Percentiles rank a stretch among this genome's conserved stretches.
phyloP scores from a whole-genome alignment of 2,797 vertebrate genomes.

The Danio tinwini region DNA sequence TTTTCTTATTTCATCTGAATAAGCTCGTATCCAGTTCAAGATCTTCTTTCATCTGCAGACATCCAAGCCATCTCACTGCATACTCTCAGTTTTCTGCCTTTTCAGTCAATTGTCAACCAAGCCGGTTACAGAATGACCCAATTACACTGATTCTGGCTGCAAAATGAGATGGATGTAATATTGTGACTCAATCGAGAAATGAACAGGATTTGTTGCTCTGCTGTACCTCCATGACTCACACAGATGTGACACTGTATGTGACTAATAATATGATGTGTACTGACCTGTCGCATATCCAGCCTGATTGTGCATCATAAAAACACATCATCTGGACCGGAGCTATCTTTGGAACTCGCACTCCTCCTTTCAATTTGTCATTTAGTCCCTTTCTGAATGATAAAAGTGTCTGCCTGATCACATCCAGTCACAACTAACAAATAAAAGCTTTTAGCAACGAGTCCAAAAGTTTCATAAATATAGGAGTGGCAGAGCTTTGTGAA shows the following conservation, averaged over 20 bases:
- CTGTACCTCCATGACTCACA: constrained; percentile 1
- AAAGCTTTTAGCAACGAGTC: background rate
- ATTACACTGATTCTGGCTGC: background rate
- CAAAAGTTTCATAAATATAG: background rate
- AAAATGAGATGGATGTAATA: background rate
- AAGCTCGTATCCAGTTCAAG: background rate
- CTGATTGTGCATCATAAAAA: background rate
- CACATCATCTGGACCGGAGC: background rate
- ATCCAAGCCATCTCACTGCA: background rate
- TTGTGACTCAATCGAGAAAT: background rate
- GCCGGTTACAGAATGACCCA: background rate
- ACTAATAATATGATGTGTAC: background rate
- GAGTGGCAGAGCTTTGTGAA: constrained; percentile 13
- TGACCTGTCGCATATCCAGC: background rate
- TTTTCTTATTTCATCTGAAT: constrained; percentile 10
- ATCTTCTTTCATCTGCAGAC: constrained; percentile 1
- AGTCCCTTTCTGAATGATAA: background rate
- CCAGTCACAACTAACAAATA: background rate
- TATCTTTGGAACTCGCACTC: background rate
- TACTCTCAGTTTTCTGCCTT: background rate
- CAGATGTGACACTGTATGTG: background rate
- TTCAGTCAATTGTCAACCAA: background rate
- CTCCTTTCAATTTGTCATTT: background rate
- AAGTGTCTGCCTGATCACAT: background rate
- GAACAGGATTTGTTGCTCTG: background rate